Percentiles rank a stretch among this genome's conserved stretches.
Evolutionary conservation across 2,797 vertebrate genomes (phyloP).

Genomic region (Selene dorsalis): DNA sequence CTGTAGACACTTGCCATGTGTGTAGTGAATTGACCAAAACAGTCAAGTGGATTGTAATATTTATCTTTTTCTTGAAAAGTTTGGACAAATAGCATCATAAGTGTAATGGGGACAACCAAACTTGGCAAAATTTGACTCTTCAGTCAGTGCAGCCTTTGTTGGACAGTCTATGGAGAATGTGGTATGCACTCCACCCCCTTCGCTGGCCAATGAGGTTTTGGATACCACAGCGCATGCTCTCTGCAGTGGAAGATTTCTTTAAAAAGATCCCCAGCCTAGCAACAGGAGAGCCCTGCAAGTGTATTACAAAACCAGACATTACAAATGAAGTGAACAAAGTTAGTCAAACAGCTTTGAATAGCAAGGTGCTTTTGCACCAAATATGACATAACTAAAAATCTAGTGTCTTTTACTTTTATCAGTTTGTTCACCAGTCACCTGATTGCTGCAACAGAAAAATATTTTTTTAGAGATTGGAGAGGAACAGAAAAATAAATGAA

Average conservation of each 20-base stretch:
- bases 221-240: constrained; percentile 62
- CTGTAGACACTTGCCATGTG: neutral
- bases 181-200: constrained; percentile 73
- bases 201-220: constrained; percentile 68
- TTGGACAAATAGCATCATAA: neutral
- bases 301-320: constrained; percentile 6
- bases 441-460: constrained; percentile 1
- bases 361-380: neutral
- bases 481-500: neutral
- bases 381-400: neutral
- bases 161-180: constrained; percentile 40
- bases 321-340: constrained; percentile 16
- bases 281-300: constrained; percentile 61
- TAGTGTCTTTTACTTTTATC: neutral
- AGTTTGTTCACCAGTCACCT: neutral
- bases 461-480: neutral
- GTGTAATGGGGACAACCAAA: constrained; percentile 23
- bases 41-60: neutral
- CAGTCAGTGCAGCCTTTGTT: constrained; percentile 53
- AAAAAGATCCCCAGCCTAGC: constrained; percentile 78
- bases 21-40: neutral
- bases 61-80: neutral
- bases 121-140: constrained; percentile 33
- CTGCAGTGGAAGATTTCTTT: constrained; percentile 74
- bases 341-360: constrained; percentile 14